A percentile compares a stretch with the other conserved stretches of the same genome.
Evolutionary conservation across 2,797 vertebrate genomes (phyloP).

Genomic region (Centropyge bicolor): DNA sequence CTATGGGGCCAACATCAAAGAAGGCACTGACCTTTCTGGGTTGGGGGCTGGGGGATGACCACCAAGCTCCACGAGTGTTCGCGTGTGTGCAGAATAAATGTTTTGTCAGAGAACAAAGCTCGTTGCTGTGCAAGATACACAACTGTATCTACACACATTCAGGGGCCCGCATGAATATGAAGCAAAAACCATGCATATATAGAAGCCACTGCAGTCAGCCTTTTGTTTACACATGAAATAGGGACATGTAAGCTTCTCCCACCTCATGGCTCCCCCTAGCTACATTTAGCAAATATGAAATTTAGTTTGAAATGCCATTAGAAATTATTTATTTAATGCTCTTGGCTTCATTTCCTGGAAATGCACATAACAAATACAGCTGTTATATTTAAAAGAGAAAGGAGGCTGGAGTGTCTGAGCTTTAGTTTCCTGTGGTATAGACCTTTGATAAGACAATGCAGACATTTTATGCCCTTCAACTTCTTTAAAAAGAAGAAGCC

Average conservation of each 20-base stretch:
- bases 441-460: background rate
- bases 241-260: conserved; percentile 5
- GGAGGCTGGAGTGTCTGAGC: background rate
- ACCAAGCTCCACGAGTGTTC: conserved; percentile 58
- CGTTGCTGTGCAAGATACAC: conserved; percentile 33
- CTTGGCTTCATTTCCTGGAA: conserved; percentile 1
- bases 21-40: conserved; percentile 82
- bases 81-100: conserved; percentile 79
- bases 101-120: conserved; percentile 73
- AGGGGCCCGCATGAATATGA: conserved; percentile 46
- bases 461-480: too few species aligned
- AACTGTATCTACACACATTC: conserved; percentile 40
- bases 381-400: conserved; percentile 3
- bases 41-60: conserved; percentile 64
- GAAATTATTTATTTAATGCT: conserved; percentile 27
- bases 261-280: background rate
- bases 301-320: conserved; percentile 33
- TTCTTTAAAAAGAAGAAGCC: background rate
- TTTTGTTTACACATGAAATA: conserved; percentile 41
- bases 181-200: conserved; percentile 20
- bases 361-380: conserved; percentile 11
- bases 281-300: background rate
- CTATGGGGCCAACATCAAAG: conserved; percentile 86
- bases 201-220: conserved; percentile 6
- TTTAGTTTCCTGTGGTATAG: background rate